Conservation (phyloP, 2,888 invertebrate species). For the Hemistola chrysoprasaria region DNA sequence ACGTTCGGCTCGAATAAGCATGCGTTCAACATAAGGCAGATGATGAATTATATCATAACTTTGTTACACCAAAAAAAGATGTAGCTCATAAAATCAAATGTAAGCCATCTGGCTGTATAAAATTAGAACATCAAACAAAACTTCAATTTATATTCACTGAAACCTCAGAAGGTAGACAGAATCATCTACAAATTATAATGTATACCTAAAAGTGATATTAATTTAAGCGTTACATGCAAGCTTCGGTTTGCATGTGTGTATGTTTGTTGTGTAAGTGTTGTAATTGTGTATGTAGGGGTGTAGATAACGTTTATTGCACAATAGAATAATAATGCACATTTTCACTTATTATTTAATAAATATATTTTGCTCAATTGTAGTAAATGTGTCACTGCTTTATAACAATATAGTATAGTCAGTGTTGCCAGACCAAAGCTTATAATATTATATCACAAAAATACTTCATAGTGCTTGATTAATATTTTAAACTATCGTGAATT, state of each 20-base stretch:
- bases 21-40: no score
- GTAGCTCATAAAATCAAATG: conserved; percentile 32
- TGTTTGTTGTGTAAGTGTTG: conserved; percentile 28
- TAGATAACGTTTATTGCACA: conserved; percentile 47
- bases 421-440: conserved; percentile 8
- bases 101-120: conserved; percentile 36
- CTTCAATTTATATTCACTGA: conserved; percentile 34
- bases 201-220: conserved; percentile 78
- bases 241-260: conserved; percentile 66
- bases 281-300: conserved; percentile 30
- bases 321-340: conserved; percentile 39
- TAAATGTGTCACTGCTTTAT: conserved; percentile 34
- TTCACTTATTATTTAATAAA: conserved; percentile 33
- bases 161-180: conserved; percentile 29
- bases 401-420: conserved; percentile 19
- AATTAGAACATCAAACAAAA: conserved; percentile 38
- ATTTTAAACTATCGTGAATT: conserved; percentile 3
- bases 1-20: no score
- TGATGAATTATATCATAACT: no score
- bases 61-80: no score
- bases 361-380: conserved; percentile 61
- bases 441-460: conserved; percentile 7
- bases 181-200: conserved; percentile 35
- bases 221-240: conserved; percentile 71
- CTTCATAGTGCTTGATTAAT: conserved; percentile 10